Percentiles rank a stretch among this genome's conserved stretches.
Conservation (phyloP, 2,888 invertebrate species). For the Gibbula magus region DNA sequence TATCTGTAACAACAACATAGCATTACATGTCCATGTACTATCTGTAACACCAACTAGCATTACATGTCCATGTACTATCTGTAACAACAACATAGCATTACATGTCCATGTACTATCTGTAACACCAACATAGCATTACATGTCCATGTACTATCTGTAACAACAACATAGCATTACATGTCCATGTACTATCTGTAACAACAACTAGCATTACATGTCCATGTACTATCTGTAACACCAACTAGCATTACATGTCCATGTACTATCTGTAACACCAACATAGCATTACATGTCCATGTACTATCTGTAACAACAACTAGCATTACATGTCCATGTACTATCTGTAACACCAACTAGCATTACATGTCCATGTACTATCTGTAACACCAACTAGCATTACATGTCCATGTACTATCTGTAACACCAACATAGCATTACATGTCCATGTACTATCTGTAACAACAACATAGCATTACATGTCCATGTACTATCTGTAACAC, state of each 20-base stretch:
- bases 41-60: neutral
- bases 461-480: neutral
- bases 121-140: neutral
- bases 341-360: neutral
- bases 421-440: neutral
- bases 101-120: neutral
- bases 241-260: neutral
- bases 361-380: neutral
- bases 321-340: no score
- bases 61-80: neutral
- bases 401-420: neutral
- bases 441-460: neutral
- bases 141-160: neutral
- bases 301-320: neutral
- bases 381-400: neutral
- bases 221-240: neutral
- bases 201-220: neutral
- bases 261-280: neutral
- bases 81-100: neutral
- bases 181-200: neutral
- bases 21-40: no score
- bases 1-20: neutral
- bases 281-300: neutral
- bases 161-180: neutral
- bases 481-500: neutral